phyloP scores from a whole-genome alignment of 2,888 invertebrate species.

The Crocallis elinguaria region DNA sequence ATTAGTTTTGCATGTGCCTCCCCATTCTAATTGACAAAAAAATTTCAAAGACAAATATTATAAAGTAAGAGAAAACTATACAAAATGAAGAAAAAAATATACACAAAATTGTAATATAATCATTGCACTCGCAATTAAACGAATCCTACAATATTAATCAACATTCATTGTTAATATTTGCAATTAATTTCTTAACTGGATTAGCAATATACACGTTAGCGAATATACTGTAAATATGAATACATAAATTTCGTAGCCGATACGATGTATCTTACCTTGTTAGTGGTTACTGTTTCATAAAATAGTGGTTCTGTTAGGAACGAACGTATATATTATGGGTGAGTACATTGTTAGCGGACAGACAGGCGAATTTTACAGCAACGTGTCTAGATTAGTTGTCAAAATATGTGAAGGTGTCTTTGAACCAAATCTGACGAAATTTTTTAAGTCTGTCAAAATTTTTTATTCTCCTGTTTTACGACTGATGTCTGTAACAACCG shows the following conservation, averaged over 20 bases:
- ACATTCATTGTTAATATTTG: conserved; percentile 47
- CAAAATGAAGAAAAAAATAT: background rate
- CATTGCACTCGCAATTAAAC: background rate
- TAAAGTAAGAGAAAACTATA: conserved; percentile 5
- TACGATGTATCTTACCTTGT: background rate
- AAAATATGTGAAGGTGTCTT: background rate
- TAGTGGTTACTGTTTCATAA: conserved; percentile 1
- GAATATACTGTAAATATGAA: conserved; percentile 24
- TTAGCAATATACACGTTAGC: conserved; percentile 79
- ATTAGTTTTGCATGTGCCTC: no score
- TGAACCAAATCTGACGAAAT: no score
- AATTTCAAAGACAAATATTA: background rate
- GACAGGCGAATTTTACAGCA: background rate
- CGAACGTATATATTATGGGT: background rate
- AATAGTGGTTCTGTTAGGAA: conserved; percentile 2
- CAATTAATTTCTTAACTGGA: conserved; percentile 27
- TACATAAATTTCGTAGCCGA: background rate
- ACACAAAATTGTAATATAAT: background rate
- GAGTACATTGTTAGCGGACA: background rate
- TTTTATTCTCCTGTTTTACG: no score
- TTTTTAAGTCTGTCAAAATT: no score
- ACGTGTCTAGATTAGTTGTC: background rate
- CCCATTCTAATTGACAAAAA: no score
- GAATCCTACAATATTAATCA: conserved; percentile 17
- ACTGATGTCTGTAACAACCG: no score